Percentiles rank a stretch among this genome's conserved stretches.
Conservation (phyloP, 2,797 vertebrate genomes). For the Notolabrus celidotus region DNA sequence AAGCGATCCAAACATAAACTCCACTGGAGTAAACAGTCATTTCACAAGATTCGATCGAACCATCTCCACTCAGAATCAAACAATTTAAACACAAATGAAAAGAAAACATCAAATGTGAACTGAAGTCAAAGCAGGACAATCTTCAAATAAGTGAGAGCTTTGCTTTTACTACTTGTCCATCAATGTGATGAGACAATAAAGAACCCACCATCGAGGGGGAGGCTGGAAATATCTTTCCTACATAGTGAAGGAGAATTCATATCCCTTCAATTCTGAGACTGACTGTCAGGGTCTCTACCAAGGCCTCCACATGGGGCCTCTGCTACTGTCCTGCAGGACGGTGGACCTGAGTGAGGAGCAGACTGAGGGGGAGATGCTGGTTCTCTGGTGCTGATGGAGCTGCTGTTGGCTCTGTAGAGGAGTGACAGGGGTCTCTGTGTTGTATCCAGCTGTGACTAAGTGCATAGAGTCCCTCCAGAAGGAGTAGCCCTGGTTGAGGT, state of each 20-base stretch:
- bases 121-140: conserved; percentile 54
- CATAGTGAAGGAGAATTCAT: conserved; percentile 64
- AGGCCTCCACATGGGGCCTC: conserved; percentile 82
- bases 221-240: conserved; percentile 82
- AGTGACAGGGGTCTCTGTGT: conserved; percentile 55
- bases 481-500: conserved; percentile 76
- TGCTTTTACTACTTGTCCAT: conserved; percentile 73
- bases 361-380: conserved; percentile 45
- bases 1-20: conserved; percentile 77
- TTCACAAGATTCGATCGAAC: conserved; percentile 65
- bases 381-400: conserved; percentile 61
- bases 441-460: conserved; percentile 75
- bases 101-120: conserved; percentile 40
- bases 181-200: conserved; percentile 82
- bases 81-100: conserved; percentile 60
- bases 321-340: conserved; percentile 65
- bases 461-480: conserved; percentile 80
- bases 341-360: conserved; percentile 50
- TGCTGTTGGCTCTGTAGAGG: conserved; percentile 76
- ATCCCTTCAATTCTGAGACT: conserved; percentile 70
- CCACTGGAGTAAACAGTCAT: conserved; percentile 83
- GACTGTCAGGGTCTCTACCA: conserved; percentile 81
- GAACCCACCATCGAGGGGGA: conserved; percentile 47
- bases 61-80: conserved; percentile 63
- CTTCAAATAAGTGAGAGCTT: conserved; percentile 57